Base-by-base conservation (phyloP, 2,888 invertebrate genomes). In the Achlya flavicornis region DNA sequence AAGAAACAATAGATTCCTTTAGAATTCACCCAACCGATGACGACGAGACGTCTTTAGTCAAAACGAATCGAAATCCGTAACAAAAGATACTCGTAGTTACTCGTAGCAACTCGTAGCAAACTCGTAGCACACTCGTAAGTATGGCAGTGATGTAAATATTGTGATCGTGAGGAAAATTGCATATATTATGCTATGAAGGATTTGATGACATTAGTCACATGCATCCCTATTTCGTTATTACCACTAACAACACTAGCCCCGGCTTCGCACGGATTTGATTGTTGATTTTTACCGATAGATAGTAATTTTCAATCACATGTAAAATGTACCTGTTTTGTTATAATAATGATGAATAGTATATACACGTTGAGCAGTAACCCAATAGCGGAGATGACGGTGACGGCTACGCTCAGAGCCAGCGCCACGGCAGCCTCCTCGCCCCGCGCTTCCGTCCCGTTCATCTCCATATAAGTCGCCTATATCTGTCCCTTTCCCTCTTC, bases 291-390 rank as follows among this genome's bases (percentile, higher is more conserved):
- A 35, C 7, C 6, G 35, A 5, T 35, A 26, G 26, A 26, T 26
- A 41, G 6, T 12, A 41, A 26, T 26, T 12, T 12, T 12, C 12
- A 12, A 41, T 41, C 41, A 12, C 12, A 41, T 41, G 12, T 41
- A 41, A 8, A 35, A 66, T 77, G 79, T 82, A 96, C 96, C 95
- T 96, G 96, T 90, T 96, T 95, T 63, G 96, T 95, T 66, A 97
- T 94, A 62, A 97, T 89, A 66, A 97, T 96, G 79, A 97, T 95
- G 78, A 96, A 94, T 53, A 97, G 90, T 81, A 97, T 96, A 86
- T 96, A 97, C 61, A 94, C 95, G 90, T 97, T 97, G 83, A 97
- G 95, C 74, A 96, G 90, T 73, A 97, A 93, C 76, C 97, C 97
- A 76, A 96, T 88, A 75, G 95, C 92, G 83, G 96, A 95, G 87